Conservation (phyloP, 2,888 invertebrate species). For the Drosophila emarginata region DNA sequence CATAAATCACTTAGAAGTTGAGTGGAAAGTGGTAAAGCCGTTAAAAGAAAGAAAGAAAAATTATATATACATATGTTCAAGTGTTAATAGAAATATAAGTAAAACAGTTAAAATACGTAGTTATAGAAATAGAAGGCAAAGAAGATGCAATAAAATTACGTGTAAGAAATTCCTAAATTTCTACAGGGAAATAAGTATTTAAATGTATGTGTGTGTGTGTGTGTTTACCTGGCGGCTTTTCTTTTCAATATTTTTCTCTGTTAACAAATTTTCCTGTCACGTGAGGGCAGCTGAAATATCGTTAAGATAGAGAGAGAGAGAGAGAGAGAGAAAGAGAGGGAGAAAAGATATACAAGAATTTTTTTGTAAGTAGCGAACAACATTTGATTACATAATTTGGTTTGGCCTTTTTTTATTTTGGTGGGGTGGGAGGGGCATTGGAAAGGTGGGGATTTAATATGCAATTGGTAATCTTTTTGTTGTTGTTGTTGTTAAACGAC, state of each 20-base stretch:
- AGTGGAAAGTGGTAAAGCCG: conserved; percentile 25
- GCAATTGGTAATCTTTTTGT: conserved; percentile 20
- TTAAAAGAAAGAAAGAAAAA: conserved; percentile 11
- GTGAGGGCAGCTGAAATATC: conserved; percentile 46
- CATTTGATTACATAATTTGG: conserved; percentile 66
- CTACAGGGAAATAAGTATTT: conserved; percentile 22
- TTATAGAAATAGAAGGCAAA: conserved; percentile 42
- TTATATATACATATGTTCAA: background rate
- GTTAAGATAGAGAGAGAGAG: conserved; percentile 19
- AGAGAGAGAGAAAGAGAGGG: conserved; percentile 14
- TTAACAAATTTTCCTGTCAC: conserved; percentile 61
- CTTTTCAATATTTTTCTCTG: conserved; percentile 22
- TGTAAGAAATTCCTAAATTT: conserved; percentile 68
- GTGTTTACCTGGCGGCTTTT: conserved; percentile 54
- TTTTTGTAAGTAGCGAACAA: conserved; percentile 39
- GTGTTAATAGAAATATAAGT: conserved; percentile 18
- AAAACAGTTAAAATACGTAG: too few relatives aligned
- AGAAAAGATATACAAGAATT: conserved; percentile 14
- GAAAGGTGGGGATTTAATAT: conserved; percentile 18
- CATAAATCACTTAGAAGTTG: conserved; percentile 52
- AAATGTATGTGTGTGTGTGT: background rate
- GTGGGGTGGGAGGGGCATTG: background rate
- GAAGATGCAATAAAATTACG: conserved; percentile 52
- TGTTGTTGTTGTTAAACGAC: background rate
- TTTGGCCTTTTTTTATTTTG: background rate